These are phyloP conservation scores for Rotaria sp. DNA, from an alignment of 2,888 invertebrate species.

Conservation along the genomic window DNA sequence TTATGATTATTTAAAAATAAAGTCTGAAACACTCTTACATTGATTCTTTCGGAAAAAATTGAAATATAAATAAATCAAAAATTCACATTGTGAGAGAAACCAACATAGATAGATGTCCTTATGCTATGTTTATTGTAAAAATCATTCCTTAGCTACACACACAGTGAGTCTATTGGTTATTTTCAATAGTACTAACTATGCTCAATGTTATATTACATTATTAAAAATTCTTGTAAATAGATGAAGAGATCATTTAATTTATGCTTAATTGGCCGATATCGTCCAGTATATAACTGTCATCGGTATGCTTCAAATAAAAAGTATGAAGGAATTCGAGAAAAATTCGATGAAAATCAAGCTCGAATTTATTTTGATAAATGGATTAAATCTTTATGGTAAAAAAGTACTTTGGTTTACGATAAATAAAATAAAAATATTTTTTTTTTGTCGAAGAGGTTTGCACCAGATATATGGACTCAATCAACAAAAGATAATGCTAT, in stretches of 20 bases:
- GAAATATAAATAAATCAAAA: too few species aligned
- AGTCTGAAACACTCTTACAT: too few species aligned
- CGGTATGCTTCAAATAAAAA: neutral
- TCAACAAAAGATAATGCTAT: neutral
- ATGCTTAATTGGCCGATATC: neutral
- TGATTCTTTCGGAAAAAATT: too few species aligned
- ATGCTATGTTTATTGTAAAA: too few species aligned
- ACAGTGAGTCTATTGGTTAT: too few species aligned
- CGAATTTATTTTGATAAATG: neutral
- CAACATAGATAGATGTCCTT: too few species aligned
- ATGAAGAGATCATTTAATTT: neutral
- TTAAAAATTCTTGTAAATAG: neutral
- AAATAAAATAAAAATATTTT: neutral
- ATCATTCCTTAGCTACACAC: too few species aligned
- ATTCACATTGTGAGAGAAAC: too few species aligned
- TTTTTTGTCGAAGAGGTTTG: slow-evolving; percentile 1
- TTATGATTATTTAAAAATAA: too few species aligned
- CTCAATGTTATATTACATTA: too few species aligned
- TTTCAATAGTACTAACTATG: too few species aligned
- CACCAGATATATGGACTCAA: neutral
- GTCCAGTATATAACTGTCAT: neutral
- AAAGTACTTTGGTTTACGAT: neutral
- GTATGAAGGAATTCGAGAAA: neutral
- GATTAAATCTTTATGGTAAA: neutral
- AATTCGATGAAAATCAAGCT: neutral